phyloP scores from a whole-genome alignment of 2,888 invertebrate genomes.

The Phortica okadai region DNA sequence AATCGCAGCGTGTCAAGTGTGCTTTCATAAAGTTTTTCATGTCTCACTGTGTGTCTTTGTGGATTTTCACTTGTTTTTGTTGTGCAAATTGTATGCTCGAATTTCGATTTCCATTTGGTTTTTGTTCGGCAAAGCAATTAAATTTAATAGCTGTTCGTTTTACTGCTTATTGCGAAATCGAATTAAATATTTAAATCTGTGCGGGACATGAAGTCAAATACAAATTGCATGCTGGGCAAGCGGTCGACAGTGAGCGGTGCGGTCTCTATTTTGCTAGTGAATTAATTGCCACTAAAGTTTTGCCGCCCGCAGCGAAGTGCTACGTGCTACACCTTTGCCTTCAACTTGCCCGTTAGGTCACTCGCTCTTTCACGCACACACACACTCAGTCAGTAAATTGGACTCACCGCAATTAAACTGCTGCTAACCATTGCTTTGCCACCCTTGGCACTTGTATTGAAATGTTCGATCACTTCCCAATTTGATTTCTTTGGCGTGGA shows the following conservation, averaged over 20 bases:
- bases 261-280: slow-evolving; percentile 53
- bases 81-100: too few species aligned
- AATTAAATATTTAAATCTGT: slow-evolving; percentile 64
- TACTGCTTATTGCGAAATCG: slow-evolving; percentile 53
- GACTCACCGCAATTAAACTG: slow-evolving; percentile 81
- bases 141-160: slow-evolving; percentile 8
- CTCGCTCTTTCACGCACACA: neutral
- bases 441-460: slow-evolving; percentile 81
- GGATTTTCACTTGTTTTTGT: too few species aligned
- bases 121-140: neutral
- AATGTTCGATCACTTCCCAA: slow-evolving; percentile 95
- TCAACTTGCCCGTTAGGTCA: neutral
- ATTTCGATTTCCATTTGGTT: too few species aligned
- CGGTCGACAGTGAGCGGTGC: too few species aligned
- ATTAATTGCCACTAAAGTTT: slow-evolving; percentile 59
- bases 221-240: too few species aligned
- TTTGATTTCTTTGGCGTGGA: slow-evolving; percentile 87
- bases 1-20: too few species aligned
- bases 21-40: too few species aligned
- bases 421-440: slow-evolving; percentile 81
- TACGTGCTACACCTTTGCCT: neutral
- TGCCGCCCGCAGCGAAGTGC: neutral
- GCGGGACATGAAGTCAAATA: too few species aligned
- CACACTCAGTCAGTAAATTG: slow-evolving; percentile 8
- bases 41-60: too few species aligned